Conservation (phyloP, 1,140 invertebrate species). For the Hycleus phaleratus region DNA sequence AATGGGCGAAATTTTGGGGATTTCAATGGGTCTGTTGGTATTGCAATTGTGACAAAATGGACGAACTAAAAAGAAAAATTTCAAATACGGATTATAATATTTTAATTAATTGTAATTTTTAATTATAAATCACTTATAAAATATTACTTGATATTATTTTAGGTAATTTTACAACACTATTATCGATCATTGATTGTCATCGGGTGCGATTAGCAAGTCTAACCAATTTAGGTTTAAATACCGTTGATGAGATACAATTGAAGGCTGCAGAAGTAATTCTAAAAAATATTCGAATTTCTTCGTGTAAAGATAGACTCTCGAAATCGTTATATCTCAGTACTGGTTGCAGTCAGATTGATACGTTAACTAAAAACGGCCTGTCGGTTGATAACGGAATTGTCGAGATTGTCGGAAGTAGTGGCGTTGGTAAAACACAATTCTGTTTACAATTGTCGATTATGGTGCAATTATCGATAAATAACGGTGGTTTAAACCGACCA, state of each 20-base stretch:
- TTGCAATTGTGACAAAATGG: neutral
- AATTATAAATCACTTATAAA: neutral
- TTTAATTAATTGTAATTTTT: conserved; percentile 9
- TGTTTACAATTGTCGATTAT: conserved; percentile 60
- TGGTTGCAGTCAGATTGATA: conserved; percentile 56
- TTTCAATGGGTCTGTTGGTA: too few species aligned
- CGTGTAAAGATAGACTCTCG: conserved; percentile 7
- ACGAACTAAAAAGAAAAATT: conserved; percentile 2
- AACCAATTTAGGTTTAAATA: conserved; percentile 8
- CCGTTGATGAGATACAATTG: conserved; percentile 3
- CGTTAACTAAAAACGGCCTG: conserved; percentile 62
- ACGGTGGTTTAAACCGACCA: conserved; percentile 34
- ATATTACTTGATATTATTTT: neutral
- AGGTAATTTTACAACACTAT: conserved; percentile 3
- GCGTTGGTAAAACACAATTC: conserved; percentile 78
- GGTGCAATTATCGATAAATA: conserved; percentile 34
- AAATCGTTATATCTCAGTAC: conserved; percentile 40
- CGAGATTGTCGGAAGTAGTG: conserved; percentile 76
- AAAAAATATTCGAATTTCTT: conserved; percentile 32
- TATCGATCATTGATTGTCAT: neutral
- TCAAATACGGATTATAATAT: neutral
- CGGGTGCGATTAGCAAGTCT: neutral
- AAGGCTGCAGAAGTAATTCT: conserved; percentile 8
- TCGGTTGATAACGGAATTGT: conserved; percentile 58
- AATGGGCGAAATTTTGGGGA: too few species aligned